Conservation (phyloP, 2,888 invertebrate genomes). For the Theodoxus fluviatilis region DNA sequence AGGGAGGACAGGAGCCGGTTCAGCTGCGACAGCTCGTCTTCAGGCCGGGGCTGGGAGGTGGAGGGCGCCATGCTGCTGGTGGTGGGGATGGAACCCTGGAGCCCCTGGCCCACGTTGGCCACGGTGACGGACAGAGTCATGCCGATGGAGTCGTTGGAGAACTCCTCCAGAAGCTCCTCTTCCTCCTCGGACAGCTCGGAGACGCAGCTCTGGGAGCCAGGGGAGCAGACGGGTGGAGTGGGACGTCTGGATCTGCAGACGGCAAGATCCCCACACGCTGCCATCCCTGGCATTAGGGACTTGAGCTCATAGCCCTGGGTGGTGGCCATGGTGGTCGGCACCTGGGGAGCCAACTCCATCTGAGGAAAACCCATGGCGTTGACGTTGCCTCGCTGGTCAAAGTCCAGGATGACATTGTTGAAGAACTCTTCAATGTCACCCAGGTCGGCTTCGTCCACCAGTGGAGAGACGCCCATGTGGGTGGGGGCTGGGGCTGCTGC, state of each 20-base stretch:
- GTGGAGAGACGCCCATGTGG: slow-evolving; percentile 22
- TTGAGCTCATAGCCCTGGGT: no score
- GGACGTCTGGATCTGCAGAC: slow-evolving; percentile 7
- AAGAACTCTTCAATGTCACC: slow-evolving; percentile 43
- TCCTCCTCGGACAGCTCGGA: slow-evolving; percentile 34
- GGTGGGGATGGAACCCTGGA: slow-evolving; percentile 12
- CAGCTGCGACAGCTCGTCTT: slow-evolving; percentile 47
- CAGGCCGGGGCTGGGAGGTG: slow-evolving; percentile 27
- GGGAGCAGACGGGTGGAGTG: slow-evolving; percentile 5
- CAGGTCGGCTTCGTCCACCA: slow-evolving; percentile 38
- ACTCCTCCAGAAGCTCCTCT: slow-evolving; percentile 30
- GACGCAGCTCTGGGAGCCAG: slow-evolving; percentile 10
- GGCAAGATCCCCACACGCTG: no score
- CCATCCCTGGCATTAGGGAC: no score
- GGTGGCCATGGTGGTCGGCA: slow-evolving; percentile 20
- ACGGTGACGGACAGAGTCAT: slow-evolving; percentile 26
- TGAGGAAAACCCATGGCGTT: slow-evolving; percentile 13
- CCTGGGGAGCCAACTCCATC: slow-evolving; percentile 31
- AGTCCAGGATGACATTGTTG: slow-evolving; percentile 27
- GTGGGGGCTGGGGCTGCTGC: neutral
- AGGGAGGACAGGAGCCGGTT: slow-evolving; percentile 46
- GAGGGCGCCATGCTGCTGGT: slow-evolving; percentile 21
- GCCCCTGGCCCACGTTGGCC: neutral
- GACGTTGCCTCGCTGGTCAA: slow-evolving; percentile 26
- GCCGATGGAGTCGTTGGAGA: slow-evolving; percentile 21